Evolutionary conservation across 2,888 invertebrate genomes (phyloP), one percentile per base, ranked within the genome.

Genomic region (Ichneumon xanthorius): DNA sequence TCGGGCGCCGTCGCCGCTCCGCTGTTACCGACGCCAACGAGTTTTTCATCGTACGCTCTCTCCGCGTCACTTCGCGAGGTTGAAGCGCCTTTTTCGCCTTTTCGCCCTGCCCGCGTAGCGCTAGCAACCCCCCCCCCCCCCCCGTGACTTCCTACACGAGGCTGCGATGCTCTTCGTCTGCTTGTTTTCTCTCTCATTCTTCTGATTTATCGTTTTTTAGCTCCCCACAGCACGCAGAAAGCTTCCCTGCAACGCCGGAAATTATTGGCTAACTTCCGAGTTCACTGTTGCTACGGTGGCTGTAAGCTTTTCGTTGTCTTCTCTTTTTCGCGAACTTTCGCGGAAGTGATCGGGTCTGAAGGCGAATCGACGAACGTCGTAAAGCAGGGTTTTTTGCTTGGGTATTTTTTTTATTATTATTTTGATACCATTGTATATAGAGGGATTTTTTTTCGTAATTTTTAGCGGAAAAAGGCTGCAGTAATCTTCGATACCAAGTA

Each of bases 1-100:
- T 88, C 90, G 86, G 93, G 91, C 92, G 92, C 92, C 92, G 73
- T 83, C 76, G 86, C 87, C 84, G 86, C 88, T 89, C 89, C 90
- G 90, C 89, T 84, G 85, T 79, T 68, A 48, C 55, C 58, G 78
- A 50, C 73, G 40, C 79, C 79, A 79, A 85, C 85, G 82, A 85
- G 82, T 82, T 82, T 79, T 82, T 85, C 79, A 82, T 82, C 82
- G 75, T 79, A 30, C 71, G 76, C 67, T 55, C 67, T 55, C 70
- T 77, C 75, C 19, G 40, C 26, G 22, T 67, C 67, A 70, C 30
- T 61, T 70, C 53, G 37, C 68, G 63, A 79, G 53, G 71, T 30
- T 37, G 78, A 67, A 75, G 40, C 75, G 53, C 72, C 75, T 79
- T 85, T 82, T 73, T 82, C 78, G 82, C 40, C 82, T 79, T 73